A percentile compares a stretch with the other conserved stretches of the same genome.
These are phyloP conservation scores for Brachirus orientalis DNA, from an alignment of 2,113 vertebrate genomes.

Conservation along the genomic window DNA sequence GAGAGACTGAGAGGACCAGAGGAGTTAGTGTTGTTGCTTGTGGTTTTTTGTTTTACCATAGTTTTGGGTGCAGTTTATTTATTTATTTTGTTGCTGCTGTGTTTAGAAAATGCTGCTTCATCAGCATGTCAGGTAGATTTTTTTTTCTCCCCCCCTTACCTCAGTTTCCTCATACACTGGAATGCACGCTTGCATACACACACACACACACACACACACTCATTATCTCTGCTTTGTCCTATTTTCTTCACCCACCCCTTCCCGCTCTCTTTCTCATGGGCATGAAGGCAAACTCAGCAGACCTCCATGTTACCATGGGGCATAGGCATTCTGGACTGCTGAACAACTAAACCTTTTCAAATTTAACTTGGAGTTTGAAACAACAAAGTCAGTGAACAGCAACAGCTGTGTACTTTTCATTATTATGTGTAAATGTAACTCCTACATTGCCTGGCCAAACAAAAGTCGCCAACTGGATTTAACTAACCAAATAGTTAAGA, in stretches of 20 bases:
- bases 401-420: too few relatives aligned
- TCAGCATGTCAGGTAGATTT: constrained; percentile 77
- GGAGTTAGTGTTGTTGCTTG: constrained; percentile 7
- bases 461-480: too few relatives aligned
- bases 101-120: constrained; percentile 70
- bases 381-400: too few relatives aligned
- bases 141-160: constrained; percentile 34
- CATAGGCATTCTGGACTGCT: constrained; percentile 67
- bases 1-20: background rate
- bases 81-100: constrained; percentile 40
- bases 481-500: too few relatives aligned
- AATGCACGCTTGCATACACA: constrained; percentile 13
- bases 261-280: constrained; percentile 18
- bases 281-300: constrained; percentile 74
- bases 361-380: too few relatives aligned
- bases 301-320: constrained; percentile 69
- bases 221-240: constrained; percentile 57
- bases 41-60: constrained; percentile 18
- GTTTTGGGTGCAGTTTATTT: background rate
- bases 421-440: too few relatives aligned
- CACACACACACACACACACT: constrained; percentile 16
- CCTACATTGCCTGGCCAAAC: too few relatives aligned
- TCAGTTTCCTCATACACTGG: constrained; percentile 31
- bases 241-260: constrained; percentile 37
- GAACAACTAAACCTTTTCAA: too few relatives aligned